phyloP scores from a whole-genome alignment of 1,140 invertebrate species.

The Diorhabda sublineata region DNA sequence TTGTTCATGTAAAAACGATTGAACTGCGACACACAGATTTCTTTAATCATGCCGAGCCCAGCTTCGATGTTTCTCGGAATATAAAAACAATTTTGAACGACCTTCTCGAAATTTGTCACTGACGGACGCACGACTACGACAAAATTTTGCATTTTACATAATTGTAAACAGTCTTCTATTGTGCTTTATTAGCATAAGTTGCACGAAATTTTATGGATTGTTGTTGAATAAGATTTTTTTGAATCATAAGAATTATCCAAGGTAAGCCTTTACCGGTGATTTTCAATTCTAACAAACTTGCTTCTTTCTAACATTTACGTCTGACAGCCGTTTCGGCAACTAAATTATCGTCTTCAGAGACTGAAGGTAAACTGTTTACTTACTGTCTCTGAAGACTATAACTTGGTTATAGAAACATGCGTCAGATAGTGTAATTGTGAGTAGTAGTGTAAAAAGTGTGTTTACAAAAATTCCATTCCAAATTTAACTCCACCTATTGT shows the following conservation, averaged over 20 bases:
- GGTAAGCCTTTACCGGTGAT: conserved; percentile 7
- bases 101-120: conserved; percentile 29
- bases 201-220: conserved; percentile 1
- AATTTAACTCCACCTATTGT: too few species aligned
- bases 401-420: too few species aligned
- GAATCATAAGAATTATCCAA: conserved; percentile 12
- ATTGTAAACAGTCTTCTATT: conserved; percentile 1
- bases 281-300: conserved; percentile 8
- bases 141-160: conserved; percentile 20
- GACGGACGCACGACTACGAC: conserved; percentile 16
- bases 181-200: conserved; percentile 18
- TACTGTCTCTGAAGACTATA: too few species aligned
- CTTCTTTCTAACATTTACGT: conserved; percentile 8
- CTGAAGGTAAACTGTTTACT: too few species aligned
- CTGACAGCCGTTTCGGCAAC: too few species aligned
- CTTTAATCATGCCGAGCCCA: conserved; percentile 17
- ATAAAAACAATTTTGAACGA: conserved; percentile 33
- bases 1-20: not conserved
- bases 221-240: conserved; percentile 8
- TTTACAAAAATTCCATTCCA: too few species aligned
- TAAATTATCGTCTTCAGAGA: too few species aligned
- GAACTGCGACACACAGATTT: conserved; percentile 4
- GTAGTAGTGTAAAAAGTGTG: too few species aligned
- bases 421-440: too few species aligned
- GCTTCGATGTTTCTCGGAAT: conserved; percentile 22